A percentile compares a stretch with the other conserved stretches of the same genome.
Conservation (phyloP, 2,888 invertebrate species). For the Octonoba sinensis region DNA sequence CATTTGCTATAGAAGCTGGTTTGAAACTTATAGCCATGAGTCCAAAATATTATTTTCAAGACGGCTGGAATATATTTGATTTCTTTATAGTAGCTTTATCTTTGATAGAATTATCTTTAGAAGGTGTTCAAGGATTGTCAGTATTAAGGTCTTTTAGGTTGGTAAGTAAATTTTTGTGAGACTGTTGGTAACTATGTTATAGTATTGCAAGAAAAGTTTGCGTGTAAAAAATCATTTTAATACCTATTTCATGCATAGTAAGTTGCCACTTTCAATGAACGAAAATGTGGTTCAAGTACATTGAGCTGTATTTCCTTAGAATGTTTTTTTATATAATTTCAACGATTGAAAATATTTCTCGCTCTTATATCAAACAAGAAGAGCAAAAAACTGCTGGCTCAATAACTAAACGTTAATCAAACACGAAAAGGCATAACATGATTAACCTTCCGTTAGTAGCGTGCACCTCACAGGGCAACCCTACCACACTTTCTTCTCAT, state of each 20-base stretch:
- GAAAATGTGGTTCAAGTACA: neutral
- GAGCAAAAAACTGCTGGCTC: no score
- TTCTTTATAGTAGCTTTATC: slow-evolving; percentile 97
- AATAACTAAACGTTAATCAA: no score
- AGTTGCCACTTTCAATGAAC: neutral
- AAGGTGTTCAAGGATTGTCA: slow-evolving; percentile 95
- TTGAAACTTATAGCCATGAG: slow-evolving; percentile 96
- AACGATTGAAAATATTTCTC: no score
- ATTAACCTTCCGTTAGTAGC: no score
- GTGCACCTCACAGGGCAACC: no score
- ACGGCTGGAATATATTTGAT: slow-evolving; percentile 99
- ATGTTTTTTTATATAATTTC: no score
- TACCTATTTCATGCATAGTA: neutral
- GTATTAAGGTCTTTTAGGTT: slow-evolving; percentile 97
- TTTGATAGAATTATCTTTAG: slow-evolving; percentile 90
- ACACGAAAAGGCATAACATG: no score
- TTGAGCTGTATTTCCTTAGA: no score
- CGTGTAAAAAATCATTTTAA: no score
- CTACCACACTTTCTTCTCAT: no score
- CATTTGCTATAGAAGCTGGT: slow-evolving; percentile 94
- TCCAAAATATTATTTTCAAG: slow-evolving; percentile 96
- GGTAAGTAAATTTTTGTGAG: slow-evolving; percentile 77
- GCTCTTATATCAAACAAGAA: no score
- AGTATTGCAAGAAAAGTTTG: no score
- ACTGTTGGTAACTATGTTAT: neutral